Conservation (phyloP, 1,140 invertebrate species). For the Eupristina koningsbergeri region DNA sequence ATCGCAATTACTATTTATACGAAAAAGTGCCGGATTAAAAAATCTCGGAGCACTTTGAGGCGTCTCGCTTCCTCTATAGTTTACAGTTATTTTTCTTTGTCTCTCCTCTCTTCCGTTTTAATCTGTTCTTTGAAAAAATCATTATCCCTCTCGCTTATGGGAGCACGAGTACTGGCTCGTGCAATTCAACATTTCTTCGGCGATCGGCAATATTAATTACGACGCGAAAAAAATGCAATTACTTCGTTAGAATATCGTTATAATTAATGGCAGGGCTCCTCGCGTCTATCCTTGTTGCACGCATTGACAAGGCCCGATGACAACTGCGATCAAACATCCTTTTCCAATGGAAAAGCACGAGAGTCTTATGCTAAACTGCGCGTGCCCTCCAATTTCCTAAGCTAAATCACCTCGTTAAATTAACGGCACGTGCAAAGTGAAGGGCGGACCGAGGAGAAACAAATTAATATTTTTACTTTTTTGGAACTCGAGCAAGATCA, state of each 20-base stretch:
- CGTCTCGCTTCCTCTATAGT: neutral
- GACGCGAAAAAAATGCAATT: neutral
- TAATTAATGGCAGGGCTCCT: too few species aligned
- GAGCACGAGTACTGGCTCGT: too few species aligned
- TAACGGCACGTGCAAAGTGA: conserved; percentile 9
- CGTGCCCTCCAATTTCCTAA: conserved; percentile 6
- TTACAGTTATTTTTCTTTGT: neutral
- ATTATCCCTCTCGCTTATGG: too few species aligned
- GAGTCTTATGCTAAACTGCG: neutral
- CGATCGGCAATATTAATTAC: neutral
- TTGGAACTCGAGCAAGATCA: neutral
- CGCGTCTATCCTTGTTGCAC: too few species aligned
- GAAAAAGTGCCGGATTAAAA: neutral
- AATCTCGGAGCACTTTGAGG: neutral
- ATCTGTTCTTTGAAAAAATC: neutral
- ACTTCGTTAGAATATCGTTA: neutral
- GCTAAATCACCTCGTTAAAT: neutral
- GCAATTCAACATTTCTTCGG: neutral
- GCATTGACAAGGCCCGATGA: too few species aligned
- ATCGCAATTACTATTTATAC: neutral
- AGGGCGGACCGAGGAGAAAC: neutral
- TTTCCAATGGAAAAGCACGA: neutral
- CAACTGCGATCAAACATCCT: too few species aligned
- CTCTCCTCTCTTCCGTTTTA: neutral
- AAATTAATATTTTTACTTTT: neutral